phyloP scores from a whole-genome alignment of 2,888 invertebrate genomes.

The Sphaerophoria taeniata region DNA sequence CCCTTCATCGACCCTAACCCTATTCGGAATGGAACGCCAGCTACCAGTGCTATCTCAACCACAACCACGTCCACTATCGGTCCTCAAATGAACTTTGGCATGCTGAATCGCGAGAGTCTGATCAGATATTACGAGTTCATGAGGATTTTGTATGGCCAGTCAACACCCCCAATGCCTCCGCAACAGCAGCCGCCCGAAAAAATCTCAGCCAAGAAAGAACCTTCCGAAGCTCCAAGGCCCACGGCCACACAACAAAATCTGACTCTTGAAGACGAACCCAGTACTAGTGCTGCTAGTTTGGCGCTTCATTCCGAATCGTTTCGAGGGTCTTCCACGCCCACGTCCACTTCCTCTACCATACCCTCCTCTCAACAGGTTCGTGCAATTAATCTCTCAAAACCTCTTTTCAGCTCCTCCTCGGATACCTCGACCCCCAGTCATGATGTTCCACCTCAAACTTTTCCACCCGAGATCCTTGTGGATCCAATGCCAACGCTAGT shows the following conservation, averaged over 20 bases:
- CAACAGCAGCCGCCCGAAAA: neutral
- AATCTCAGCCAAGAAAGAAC: constrained; percentile 4
- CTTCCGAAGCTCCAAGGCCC: neutral
- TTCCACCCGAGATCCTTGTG: neutral
- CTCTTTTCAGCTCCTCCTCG: constrained; percentile 77
- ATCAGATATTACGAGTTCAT: constrained; percentile 81
- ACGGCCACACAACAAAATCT: constrained; percentile 2
- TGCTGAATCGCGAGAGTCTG: constrained; percentile 78
- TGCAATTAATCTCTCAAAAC: constrained; percentile 81
- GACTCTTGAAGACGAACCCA: constrained; percentile 39
- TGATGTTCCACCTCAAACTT: neutral
- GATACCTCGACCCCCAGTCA: neutral
- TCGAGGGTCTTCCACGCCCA: constrained; percentile 10
- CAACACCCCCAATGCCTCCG: neutral
- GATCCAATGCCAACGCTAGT: constrained; percentile 13
- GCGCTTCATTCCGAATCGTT: constrained; percentile 66
- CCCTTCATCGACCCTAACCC: constrained; percentile 77
- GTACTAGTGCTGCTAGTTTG: constrained; percentile 45
- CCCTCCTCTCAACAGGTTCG: constrained; percentile 63
- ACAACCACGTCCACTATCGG: neutral
- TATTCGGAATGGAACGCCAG: constrained; percentile 42
- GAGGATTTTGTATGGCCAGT: constrained; percentile 79
- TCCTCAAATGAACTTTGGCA: constrained; percentile 77
- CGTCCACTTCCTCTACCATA: neutral
- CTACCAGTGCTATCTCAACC: constrained; percentile 30